Conservation (phyloP, 2,113 vertebrate species). For the Pygoscelis antarcticus region DNA sequence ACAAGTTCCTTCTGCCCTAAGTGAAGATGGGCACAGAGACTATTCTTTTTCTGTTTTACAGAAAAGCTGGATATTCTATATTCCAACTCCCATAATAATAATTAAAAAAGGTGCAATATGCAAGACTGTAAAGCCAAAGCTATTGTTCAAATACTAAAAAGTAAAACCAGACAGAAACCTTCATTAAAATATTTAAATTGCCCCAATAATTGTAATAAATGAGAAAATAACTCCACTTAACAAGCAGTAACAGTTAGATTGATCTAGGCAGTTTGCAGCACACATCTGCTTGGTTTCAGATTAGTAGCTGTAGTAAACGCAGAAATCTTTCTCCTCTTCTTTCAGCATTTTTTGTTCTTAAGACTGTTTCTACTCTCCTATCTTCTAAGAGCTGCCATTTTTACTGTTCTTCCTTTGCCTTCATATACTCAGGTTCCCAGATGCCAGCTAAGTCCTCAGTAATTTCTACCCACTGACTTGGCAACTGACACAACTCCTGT, state of each 20-base stretch:
- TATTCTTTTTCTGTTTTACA: neutral
- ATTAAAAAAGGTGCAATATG: neutral
- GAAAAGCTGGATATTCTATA: neutral
- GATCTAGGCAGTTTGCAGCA: neutral
- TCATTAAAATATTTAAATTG: neutral
- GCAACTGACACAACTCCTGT: neutral
- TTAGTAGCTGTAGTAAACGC: neutral
- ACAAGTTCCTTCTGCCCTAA: neutral
- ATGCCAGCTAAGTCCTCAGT: neutral
- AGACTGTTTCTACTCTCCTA: neutral
- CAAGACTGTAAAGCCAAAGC: neutral
- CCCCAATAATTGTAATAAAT: neutral
- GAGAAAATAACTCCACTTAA: neutral
- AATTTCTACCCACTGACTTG: neutral
- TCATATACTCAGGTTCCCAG: neutral
- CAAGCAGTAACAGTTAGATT: neutral
- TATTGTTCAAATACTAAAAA: neutral
- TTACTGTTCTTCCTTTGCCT: neutral
- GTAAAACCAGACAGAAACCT: neutral
- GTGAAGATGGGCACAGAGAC: neutral
- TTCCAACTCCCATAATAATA: neutral
- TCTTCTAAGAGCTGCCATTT: neutral
- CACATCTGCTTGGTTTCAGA: fast-evolving
- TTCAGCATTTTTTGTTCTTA: neutral
- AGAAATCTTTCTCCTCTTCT: neutral